A percentile compares a stretch with the other conserved stretches of the same genome.
Evolutionary conservation across 1,140 invertebrate genomes (phyloP).

Genomic region (Proales similis): DNA sequence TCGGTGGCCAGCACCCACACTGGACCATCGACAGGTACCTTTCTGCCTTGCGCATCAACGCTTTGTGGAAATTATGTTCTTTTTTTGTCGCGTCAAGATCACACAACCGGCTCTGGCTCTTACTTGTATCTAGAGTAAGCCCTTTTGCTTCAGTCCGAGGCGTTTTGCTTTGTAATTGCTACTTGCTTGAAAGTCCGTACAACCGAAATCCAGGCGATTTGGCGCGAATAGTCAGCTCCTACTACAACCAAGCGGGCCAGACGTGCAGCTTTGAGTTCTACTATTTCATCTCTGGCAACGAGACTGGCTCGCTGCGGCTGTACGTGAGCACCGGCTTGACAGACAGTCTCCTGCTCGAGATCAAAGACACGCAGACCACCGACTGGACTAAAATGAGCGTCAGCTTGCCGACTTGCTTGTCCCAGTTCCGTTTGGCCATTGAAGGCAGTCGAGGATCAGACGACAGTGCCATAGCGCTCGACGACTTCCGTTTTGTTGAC

Average conservation of each 20-base stretch:
- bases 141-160: no score
- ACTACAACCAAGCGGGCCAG: slow-evolving; percentile 41
- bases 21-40: slow-evolving; percentile 5
- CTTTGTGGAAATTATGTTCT: no score
- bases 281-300: slow-evolving; percentile 39
- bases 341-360: slow-evolving; percentile 8
- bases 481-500: slow-evolving; percentile 44
- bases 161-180: no score
- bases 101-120: slow-evolving; percentile 39
- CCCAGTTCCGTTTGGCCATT: slow-evolving; percentile 44
- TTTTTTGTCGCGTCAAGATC: no score
- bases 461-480: slow-evolving; percentile 44
- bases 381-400: slow-evolving; percentile 42
- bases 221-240: slow-evolving; percentile 42
- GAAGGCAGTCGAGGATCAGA: slow-evolving; percentile 41
- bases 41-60: no score
- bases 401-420: slow-evolving; percentile 42
- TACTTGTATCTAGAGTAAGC: slow-evolving; percentile 39
- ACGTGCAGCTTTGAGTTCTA: slow-evolving; percentile 37
- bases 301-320: slow-evolving; percentile 39
- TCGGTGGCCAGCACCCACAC: slow-evolving; percentile 5
- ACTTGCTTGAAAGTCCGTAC: slow-evolving; percentile 11
- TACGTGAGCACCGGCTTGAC: slow-evolving; percentile 38
- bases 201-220: slow-evolving; percentile 30
- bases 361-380: slow-evolving; percentile 3